Conservation (phyloP, 2,797 vertebrate genomes). For the Hylomyscus alleni region DNA sequence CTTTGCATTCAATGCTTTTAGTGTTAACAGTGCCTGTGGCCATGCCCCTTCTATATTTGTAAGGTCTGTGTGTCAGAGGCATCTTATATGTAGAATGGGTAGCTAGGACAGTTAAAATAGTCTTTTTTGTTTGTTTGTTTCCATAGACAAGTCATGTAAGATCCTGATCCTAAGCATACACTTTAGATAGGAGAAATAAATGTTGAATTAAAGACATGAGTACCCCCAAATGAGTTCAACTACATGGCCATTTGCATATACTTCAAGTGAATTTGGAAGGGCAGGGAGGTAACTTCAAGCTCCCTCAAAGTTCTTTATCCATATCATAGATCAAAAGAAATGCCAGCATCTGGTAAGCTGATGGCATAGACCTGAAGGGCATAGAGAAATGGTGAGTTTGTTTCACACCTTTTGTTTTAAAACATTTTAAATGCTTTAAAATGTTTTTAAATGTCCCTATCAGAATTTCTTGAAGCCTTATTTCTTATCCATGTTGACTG, state of each 20-base stretch:
- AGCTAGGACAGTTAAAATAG: accelerated
- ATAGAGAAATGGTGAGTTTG: background rate
- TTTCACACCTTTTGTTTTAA: background rate
- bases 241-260: background rate
- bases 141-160: background rate
- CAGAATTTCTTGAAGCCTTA: background rate
- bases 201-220: background rate
- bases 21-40: background rate
- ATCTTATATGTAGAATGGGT: background rate
- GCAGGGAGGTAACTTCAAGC: accelerated
- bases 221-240: background rate
- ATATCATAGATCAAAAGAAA: background rate
- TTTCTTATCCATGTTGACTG: background rate
- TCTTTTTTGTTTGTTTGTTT: background rate
- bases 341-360: background rate
- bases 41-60: background rate
- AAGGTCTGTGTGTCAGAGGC: background rate
- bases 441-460: background rate
- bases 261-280: background rate
- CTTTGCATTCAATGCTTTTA: background rate
- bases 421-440: background rate
- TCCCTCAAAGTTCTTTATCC: background rate
- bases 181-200: background rate
- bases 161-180: background rate
- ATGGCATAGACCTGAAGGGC: background rate